Percentiles rank a stretch among this genome's conserved stretches.
Conservation (phyloP, 2,797 vertebrate species). For the Dicrostonyx torquatus region DNA sequence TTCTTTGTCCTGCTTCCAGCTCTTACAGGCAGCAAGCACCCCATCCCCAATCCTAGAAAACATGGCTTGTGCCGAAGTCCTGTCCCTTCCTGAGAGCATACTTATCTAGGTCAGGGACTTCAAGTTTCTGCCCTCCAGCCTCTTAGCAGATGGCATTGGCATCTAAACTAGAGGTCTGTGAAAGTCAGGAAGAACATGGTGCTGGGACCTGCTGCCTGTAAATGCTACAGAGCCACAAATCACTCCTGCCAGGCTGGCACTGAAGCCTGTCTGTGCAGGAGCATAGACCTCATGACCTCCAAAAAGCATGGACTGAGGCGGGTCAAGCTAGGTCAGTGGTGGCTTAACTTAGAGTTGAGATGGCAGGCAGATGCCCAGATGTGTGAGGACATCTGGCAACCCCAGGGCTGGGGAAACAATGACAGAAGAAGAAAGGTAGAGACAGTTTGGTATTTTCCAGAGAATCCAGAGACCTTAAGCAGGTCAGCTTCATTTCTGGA, state of each 20-base stretch:
- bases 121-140: not conserved
- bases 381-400: slow-evolving; percentile 5
- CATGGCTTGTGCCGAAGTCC: not conserved
- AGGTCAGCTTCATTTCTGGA: slow-evolving; percentile 12
- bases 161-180: not conserved
- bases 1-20: not conserved
- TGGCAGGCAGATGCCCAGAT: slow-evolving; percentile 27
- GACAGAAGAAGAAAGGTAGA: not conserved
- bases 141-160: not conserved
- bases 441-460: slow-evolving; percentile 59
- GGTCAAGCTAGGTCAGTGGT: not conserved
- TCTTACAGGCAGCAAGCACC: not conserved
- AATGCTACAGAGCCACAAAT: not conserved
- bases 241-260: not conserved
- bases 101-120: not conserved
- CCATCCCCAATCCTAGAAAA: not conserved
- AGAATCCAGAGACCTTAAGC: slow-evolving; percentile 33
- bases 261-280: not conserved
- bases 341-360: not conserved
- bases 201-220: not conserved
- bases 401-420: not conserved
- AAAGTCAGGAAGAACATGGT: not conserved
- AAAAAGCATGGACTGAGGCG: not conserved
- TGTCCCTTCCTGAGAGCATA: not conserved
- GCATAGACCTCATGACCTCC: not conserved